Conservation (phyloP, 1,140 invertebrate species). For the Coptotermes formosanus region DNA sequence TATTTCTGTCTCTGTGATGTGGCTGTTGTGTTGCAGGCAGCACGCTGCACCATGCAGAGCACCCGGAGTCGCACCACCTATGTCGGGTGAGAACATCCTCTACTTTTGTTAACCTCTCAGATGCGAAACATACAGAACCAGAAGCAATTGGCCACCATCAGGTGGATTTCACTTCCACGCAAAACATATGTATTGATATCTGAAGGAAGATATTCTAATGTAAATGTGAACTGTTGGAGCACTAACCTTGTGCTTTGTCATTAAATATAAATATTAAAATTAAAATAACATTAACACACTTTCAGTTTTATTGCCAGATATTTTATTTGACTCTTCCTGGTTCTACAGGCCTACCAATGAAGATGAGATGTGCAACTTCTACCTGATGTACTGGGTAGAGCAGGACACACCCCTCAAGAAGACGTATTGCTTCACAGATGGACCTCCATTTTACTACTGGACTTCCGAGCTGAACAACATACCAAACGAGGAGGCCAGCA, state of each 20-base stretch:
- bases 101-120: background rate
- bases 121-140: no score
- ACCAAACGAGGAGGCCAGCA: slow-evolving; percentile 67
- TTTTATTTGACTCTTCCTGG: background rate
- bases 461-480: slow-evolving; percentile 69
- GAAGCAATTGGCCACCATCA: no score
- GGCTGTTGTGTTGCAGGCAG: slow-evolving; percentile 26
- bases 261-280: background rate
- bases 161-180: no score
- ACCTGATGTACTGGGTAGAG: slow-evolving; percentile 96
- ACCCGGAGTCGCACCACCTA: background rate
- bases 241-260: background rate
- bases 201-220: no score
- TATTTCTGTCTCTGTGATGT: no score
- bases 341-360: slow-evolving; percentile 73
- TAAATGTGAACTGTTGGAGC: background rate
- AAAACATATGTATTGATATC: no score
- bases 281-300: background rate
- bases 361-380: slow-evolving; percentile 99
- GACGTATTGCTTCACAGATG: slow-evolving; percentile 83
- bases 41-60: slow-evolving; percentile 32
- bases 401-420: slow-evolving; percentile 71
- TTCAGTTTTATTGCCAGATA: background rate
- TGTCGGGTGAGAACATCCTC: background rate
- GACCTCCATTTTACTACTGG: slow-evolving; percentile 85